Evolutionary conservation across 2,113 vertebrate genomes (phyloP).

Genomic region (Amphiprion percula): DNA sequence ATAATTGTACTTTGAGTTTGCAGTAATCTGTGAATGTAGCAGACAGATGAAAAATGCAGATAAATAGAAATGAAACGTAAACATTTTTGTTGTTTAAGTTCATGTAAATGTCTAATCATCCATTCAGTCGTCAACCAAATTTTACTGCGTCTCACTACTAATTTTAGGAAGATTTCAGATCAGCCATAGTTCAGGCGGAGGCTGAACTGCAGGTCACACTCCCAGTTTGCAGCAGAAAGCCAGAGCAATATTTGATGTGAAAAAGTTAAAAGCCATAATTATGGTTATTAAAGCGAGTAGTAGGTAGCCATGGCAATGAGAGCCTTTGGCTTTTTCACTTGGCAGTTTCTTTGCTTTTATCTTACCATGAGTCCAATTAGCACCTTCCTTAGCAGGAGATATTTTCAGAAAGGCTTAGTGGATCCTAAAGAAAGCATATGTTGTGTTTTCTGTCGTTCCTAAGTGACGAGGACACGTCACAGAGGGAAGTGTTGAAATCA

Average conservation of each 20-base stretch:
- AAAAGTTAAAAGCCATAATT: conserved; percentile 63
- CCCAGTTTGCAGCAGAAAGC: conserved; percentile 21
- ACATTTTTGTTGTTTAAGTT: no score
- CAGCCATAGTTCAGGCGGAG: conserved; percentile 16
- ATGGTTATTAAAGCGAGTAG: conserved; percentile 58
- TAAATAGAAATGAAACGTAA: no score
- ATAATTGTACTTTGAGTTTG: no score
- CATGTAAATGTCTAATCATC: no score
- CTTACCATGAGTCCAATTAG: conserved; percentile 58
- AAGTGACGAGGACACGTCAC: not conserved
- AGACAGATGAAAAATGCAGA: no score
- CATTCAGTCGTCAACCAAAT: no score
- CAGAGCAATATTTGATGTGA: conserved; percentile 23
- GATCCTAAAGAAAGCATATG: conserved; percentile 25
- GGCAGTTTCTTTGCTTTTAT: conserved; percentile 38
- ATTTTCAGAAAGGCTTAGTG: conserved; percentile 24
- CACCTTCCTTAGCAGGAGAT: conserved; percentile 45
- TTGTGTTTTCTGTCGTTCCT: conserved; percentile 34
- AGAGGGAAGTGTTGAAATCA: conserved; percentile 3
- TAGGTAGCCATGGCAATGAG: conserved; percentile 64
- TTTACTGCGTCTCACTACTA: no score
- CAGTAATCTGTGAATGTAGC: no score
- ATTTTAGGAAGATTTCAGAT: conserved; percentile 6
- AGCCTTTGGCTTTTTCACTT: conserved; percentile 43
- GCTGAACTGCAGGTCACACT: conserved; percentile 26